phyloP scores from a whole-genome alignment of 2,797 vertebrate genomes.

The Microtus californicus region DNA sequence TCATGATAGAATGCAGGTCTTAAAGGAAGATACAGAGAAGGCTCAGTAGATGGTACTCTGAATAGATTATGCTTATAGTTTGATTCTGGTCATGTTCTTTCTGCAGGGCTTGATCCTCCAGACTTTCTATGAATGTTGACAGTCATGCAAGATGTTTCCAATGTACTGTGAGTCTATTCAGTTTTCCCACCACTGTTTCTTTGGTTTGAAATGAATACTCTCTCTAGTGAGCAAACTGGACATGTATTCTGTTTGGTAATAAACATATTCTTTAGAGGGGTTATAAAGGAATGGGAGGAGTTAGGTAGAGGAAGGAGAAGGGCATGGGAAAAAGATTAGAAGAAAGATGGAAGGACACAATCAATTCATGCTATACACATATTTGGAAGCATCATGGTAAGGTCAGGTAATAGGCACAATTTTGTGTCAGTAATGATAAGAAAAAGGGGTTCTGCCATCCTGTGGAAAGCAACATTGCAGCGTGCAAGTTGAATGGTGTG shows the following conservation, averaged over 20 bases:
- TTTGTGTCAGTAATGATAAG: neutral
- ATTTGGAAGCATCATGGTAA: neutral
- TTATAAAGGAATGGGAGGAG: neutral
- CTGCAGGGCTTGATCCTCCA: neutral
- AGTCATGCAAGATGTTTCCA: neutral
- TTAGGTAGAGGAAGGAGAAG: neutral
- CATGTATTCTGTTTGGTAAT: neutral
- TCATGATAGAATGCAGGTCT: neutral
- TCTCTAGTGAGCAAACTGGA: neutral
- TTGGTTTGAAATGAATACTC: constrained; percentile 9
- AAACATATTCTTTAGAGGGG: neutral
- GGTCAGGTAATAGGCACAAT: neutral
- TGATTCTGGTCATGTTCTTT: neutral
- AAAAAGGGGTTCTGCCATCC: neutral
- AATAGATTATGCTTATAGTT: neutral
- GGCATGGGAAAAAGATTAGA: neutral
- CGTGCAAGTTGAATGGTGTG: neutral
- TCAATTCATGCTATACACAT: neutral
- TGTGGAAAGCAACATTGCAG: neutral
- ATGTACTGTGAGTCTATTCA: neutral
- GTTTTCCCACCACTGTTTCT: neutral
- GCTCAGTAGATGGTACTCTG: neutral
- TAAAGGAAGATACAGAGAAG: neutral
- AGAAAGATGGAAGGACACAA: neutral
- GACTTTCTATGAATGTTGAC: neutral